These are phyloP conservation scores for Paradisaea rubra DNA, from an alignment of 2,113 vertebrate genomes.

Conservation along the genomic window DNA sequence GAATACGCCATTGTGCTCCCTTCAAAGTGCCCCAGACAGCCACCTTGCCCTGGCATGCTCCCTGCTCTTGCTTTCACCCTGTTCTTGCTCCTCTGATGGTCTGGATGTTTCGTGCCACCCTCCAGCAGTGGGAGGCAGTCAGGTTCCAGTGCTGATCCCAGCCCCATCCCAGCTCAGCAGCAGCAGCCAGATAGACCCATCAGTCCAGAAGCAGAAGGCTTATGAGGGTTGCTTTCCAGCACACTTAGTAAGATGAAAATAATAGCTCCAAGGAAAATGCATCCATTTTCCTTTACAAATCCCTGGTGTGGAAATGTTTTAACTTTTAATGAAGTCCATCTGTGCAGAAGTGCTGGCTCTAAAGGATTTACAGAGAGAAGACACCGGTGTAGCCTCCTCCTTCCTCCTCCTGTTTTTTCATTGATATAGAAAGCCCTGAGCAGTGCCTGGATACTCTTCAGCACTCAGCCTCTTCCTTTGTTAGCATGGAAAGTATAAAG, in stretches of 20 bases:
- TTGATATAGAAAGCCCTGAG: conserved; percentile 34
- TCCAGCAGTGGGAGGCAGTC: not conserved
- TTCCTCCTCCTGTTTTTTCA: conserved; percentile 38
- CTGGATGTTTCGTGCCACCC: not conserved
- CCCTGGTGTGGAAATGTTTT: conserved; percentile 52
- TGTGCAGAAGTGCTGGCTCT: conserved; percentile 19
- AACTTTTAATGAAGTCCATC: conserved; percentile 64
- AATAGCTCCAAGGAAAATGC: conserved; percentile 37
- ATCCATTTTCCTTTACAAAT: conserved; percentile 56
- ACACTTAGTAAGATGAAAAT: conserved; percentile 49
- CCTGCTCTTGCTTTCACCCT: not conserved
- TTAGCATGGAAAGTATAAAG: conserved; percentile 2
- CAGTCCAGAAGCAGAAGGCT: conserved; percentile 13
- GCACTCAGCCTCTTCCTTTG: not conserved
- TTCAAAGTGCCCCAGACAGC: not conserved
- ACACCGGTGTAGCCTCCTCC: not conserved
- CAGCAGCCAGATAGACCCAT: not conserved
- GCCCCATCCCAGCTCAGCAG: not conserved
- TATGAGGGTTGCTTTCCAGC: conserved; percentile 24
- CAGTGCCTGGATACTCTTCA: conserved; percentile 1
- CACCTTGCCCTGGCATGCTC: not conserved
- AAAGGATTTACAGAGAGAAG: not conserved
- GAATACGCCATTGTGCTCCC: not conserved
- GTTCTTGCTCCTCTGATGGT: not conserved
- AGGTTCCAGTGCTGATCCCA: not conserved